These are phyloP conservation scores for Myoxocephalus aenaeus DNA, from an alignment of 2,797 vertebrate genomes.

Conservation along the genomic window DNA sequence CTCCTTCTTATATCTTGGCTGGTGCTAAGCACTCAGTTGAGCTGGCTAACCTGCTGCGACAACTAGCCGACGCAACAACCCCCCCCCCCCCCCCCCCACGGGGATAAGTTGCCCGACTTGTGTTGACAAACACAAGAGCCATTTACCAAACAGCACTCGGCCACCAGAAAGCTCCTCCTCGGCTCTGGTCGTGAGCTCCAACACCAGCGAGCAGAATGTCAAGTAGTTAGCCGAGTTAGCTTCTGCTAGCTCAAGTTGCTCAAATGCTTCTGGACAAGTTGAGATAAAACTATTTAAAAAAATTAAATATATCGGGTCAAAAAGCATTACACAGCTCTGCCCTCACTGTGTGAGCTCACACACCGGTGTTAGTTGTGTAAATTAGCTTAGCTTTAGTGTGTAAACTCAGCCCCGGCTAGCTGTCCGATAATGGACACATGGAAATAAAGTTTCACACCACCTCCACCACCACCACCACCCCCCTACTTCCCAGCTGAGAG, in stretches of 20 bases:
- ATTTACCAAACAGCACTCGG: not conserved
- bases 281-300: not conserved
- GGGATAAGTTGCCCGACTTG: not conserved
- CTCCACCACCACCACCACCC: not conserved
- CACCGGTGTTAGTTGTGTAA: not conserved
- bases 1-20: slow-evolving; percentile 25
- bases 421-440: slow-evolving; percentile 69
- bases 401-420: slow-evolving; percentile 64
- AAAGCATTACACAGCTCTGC: fast-evolving
- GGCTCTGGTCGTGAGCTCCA: not conserved
- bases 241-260: slow-evolving; percentile 47
- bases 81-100: no score
- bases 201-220: slow-evolving; percentile 61
- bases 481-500: not conserved
- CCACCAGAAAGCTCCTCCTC: not conserved
- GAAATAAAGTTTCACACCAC: slow-evolving; percentile 69
- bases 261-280: not conserved
- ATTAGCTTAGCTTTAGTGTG: slow-evolving; percentile 8
- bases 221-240: slow-evolving; percentile 60
- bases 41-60: slow-evolving; percentile 1
- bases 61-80: not conserved
- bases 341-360: fast-evolving
- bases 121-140: not conserved
- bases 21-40: slow-evolving; percentile 2
- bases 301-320: not conserved